Evolutionary conservation across 2,888 invertebrate genomes (phyloP), one percentile per base, ranked within the genome.

Genomic region (Siphonodentalium dalli): DNA sequence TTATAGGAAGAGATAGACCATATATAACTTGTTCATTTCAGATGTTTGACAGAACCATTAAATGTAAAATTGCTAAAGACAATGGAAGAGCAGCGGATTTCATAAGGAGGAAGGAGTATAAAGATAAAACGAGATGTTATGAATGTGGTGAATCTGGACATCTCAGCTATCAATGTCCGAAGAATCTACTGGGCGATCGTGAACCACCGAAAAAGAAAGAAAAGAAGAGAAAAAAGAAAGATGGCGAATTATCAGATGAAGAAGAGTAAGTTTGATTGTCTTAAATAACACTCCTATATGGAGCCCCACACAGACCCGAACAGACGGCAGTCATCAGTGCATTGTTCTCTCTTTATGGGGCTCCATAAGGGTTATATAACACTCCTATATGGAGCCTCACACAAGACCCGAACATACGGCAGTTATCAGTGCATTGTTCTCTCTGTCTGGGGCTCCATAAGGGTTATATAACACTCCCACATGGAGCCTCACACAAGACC

Each of bases 71-170:
- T 65, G 90, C 91, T 0, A 86, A 85, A 60, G 90, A 91, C 75
- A 91, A 91, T 81, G 90, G 90, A 1, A 81, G 90, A 61, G 85
- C 88, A 34, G 81, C 87, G 3, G 90, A 90, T 77, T 90, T 89
- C 72, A 88, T 89, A 40, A 82, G 86, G 41, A 83, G 85, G 63
- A 86, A 83, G 63, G 75, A 86, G 55, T 90, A 90, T 76, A 86
- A 87, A 7, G 89, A 90, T 74, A 90, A 90, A 81, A 85, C 86
- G 2, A 82, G 83, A 53, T 91, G 91, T 77, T 91, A 87, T 71
- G 90, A 90, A 79, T 90, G 90, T 81, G 89, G 89, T 1, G 83
- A 88, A 70, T 81, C 80, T 53, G 90, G 89, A 0, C 90, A 90
- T 76, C 79, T 90, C 42, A 90, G 90, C 58, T 90, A 90, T 70